A percentile compares a stretch with the other conserved stretches of the same genome.
Conservation (phyloP, 2,888 invertebrate species). For the Exocentrus adspersus region DNA sequence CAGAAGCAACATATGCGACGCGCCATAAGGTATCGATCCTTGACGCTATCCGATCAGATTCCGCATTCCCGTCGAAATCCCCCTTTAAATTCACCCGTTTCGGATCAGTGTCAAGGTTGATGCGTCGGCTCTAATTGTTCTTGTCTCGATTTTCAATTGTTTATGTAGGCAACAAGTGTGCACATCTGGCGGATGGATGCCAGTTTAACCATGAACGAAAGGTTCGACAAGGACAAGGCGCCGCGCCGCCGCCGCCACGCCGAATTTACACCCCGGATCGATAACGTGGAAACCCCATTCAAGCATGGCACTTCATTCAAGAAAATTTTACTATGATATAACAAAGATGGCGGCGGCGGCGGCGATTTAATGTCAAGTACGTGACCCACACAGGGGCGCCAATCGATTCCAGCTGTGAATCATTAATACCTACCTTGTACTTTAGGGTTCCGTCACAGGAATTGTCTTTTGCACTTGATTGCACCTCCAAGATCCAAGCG, state of each 20-base stretch:
- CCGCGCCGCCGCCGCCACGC: constrained; percentile 33
- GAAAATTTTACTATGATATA: constrained; percentile 39
- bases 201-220: constrained; percentile 8
- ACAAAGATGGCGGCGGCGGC: constrained; percentile 38
- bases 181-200: constrained; percentile 32
- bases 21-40: neutral
- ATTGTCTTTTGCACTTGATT: too few species aligned
- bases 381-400: constrained; percentile 27
- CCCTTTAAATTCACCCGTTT: neutral
- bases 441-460: too few species aligned
- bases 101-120: constrained; percentile 19
- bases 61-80: neutral
- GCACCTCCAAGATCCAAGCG: too few species aligned
- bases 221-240: neutral
- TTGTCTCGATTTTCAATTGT: constrained; percentile 29
- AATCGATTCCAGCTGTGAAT: constrained; percentile 25
- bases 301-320: constrained; percentile 44
- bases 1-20: constrained; percentile 2
- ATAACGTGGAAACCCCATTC: constrained; percentile 44
- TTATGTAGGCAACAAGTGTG: constrained; percentile 38
- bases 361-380: constrained; percentile 38
- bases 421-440: too few species aligned
- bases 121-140: constrained; percentile 47
- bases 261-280: constrained; percentile 48
- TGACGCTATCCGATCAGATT: too few species aligned